Conservation (phyloP, 2,888 invertebrate species). For the Ethmia dodecea region DNA sequence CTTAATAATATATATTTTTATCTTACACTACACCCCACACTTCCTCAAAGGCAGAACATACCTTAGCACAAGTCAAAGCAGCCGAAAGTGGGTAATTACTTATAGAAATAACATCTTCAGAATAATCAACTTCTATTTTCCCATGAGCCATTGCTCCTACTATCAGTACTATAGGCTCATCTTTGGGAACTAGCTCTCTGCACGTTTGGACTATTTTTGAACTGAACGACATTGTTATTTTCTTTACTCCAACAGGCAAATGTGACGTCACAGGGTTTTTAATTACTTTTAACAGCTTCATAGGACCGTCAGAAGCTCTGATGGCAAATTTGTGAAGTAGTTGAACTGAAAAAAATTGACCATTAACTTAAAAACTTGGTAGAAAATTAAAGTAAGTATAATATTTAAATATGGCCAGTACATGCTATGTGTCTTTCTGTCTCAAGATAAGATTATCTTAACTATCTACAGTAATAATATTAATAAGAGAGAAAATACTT, state of each 20-base stretch:
- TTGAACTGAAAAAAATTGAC: constrained; percentile 84
- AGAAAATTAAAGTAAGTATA: too few species aligned
- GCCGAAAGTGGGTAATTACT: constrained; percentile 98
- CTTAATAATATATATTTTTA: neutral
- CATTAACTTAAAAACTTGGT: too few species aligned
- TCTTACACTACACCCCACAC: constrained; percentile 86
- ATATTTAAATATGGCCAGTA: too few species aligned
- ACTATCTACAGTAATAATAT: too few species aligned
- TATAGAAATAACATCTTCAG: constrained; percentile 93
- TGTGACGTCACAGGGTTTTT: constrained; percentile 97
- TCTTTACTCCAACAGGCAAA: constrained; percentile 94
- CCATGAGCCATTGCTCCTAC: constrained; percentile 99
- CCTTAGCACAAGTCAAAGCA: constrained; percentile 96
- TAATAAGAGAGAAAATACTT: too few species aligned
- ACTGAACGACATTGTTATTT: constrained; percentile 93
- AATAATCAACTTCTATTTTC: constrained; percentile 91
- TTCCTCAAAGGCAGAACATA: constrained; percentile 97
- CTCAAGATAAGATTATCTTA: too few species aligned
- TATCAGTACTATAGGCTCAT: constrained; percentile 92
- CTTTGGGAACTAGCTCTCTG: constrained; percentile 85
- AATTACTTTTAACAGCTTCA: constrained; percentile 95
- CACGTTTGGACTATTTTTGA: constrained; percentile 84
- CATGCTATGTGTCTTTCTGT: too few species aligned
- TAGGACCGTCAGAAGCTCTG: constrained; percentile 91
- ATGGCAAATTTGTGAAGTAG: constrained; percentile 96